phyloP scores from a whole-genome alignment of 2,113 vertebrate species.

The Centrocercus urophasianus region DNA sequence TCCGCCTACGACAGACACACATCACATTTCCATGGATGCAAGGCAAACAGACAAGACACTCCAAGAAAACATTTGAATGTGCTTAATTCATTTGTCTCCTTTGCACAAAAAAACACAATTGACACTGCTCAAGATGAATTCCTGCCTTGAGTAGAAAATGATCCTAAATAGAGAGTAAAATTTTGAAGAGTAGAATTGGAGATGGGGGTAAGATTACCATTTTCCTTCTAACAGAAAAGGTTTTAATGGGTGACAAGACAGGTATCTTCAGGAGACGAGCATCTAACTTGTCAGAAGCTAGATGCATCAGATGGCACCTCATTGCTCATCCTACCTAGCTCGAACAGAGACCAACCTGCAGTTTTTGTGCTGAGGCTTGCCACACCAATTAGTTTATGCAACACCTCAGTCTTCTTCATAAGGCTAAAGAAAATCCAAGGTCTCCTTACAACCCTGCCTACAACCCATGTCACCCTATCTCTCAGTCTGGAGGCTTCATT shows the following conservation, averaged over 20 bases:
- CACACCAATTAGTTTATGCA: accelerated
- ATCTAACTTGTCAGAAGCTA: not conserved
- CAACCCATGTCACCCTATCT: accelerated
- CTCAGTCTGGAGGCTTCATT: not conserved
- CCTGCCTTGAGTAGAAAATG: not conserved
- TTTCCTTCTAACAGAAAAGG: not conserved
- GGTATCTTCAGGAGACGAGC: not conserved
- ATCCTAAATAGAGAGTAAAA: not conserved
- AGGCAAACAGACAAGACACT: constrained; percentile 33
- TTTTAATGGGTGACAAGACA: not conserved
- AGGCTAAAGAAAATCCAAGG: not conserved
- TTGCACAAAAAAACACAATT: not conserved
- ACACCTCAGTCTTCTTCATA: not conserved
- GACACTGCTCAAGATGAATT: accelerated
- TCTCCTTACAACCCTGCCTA: not conserved
- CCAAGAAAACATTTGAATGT: not conserved
- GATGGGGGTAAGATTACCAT: not conserved
- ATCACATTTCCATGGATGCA: constrained; percentile 27
- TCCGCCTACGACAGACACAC: not conserved
- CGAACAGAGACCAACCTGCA: not conserved
- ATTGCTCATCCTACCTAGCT: not conserved
- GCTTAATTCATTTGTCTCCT: not conserved
- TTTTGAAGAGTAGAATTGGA: not conserved
- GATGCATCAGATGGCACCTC: not conserved
- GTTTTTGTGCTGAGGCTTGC: not conserved